Conservation (phyloP, 1,140 invertebrate genomes). For the Bombus impatiens region DNA sequence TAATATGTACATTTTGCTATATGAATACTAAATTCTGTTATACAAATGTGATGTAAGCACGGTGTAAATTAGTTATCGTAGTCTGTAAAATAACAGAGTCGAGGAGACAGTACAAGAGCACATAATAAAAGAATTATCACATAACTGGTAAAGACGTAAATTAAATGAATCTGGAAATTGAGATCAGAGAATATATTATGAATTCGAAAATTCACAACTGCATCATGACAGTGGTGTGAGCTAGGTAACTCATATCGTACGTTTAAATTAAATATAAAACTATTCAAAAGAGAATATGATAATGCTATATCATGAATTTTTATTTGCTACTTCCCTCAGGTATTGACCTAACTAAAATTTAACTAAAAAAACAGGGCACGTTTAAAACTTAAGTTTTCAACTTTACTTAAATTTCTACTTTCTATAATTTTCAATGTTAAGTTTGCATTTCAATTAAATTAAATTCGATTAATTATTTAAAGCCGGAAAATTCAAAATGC, state of each 20-base stretch:
- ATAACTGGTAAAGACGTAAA: background rate
- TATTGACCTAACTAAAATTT: background rate
- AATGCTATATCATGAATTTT: background rate
- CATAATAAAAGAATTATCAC: background rate
- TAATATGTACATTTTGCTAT: background rate
- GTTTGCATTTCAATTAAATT: background rate
- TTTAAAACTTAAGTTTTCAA: background rate
- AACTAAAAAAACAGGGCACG: too few species aligned
- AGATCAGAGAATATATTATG: background rate
- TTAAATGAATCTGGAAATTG: background rate
- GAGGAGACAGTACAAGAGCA: background rate
- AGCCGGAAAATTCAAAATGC: constrained; percentile 18
- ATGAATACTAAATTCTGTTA: background rate
- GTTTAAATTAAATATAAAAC: background rate
- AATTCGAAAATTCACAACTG: background rate
- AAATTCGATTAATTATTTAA: constrained; percentile 40
- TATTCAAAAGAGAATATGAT: background rate
- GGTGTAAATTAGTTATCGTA: background rate
- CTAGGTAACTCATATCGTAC: background rate
- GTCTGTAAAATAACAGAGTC: too few species aligned
- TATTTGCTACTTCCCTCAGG: background rate
- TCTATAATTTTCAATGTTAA: background rate
- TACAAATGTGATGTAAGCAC: background rate
- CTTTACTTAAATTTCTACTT: background rate
- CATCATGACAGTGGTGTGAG: background rate